These are phyloP conservation scores for Canis aureus DNA, from an alignment of 2,113 vertebrate genomes.

Conservation along the genomic window DNA sequence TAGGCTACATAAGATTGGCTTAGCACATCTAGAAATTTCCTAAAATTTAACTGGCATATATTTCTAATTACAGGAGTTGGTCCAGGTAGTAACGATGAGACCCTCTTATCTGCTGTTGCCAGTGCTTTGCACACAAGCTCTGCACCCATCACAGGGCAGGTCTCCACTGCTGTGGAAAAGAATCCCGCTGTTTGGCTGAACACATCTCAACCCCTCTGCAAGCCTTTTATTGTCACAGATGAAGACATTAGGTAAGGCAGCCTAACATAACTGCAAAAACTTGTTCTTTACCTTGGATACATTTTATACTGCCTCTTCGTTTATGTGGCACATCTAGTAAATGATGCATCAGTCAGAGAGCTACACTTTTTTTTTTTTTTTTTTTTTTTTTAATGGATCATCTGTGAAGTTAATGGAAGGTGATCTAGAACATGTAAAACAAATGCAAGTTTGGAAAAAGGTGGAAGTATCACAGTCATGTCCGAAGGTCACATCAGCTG, in stretches of 20 bases:
- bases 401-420: not conserved
- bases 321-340: not conserved
- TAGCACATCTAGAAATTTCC: not conserved
- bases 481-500: not conserved
- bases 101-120: constrained; percentile 94
- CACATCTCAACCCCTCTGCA: constrained; percentile 94
- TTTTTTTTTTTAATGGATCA: not conserved
- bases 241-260: constrained; percentile 93
- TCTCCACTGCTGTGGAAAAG: constrained; percentile 93
- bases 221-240: constrained; percentile 95
- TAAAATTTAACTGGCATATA: not conserved
- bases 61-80: constrained; percentile 89
- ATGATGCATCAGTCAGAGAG: not conserved
- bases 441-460: not conserved
- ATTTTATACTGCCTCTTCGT: not conserved
- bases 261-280: not conserved
- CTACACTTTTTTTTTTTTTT: not conserved
- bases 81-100: constrained; percentile 92
- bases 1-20: not conserved
- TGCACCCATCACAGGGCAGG: constrained; percentile 93
- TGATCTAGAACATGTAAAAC: not conserved
- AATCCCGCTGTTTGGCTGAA: constrained; percentile 96
- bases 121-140: constrained; percentile 96
- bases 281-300: not conserved
- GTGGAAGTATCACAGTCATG: not conserved